phyloP scores from a whole-genome alignment of 2,888 invertebrate species.

The Pycnomerus fuliginosus region DNA sequence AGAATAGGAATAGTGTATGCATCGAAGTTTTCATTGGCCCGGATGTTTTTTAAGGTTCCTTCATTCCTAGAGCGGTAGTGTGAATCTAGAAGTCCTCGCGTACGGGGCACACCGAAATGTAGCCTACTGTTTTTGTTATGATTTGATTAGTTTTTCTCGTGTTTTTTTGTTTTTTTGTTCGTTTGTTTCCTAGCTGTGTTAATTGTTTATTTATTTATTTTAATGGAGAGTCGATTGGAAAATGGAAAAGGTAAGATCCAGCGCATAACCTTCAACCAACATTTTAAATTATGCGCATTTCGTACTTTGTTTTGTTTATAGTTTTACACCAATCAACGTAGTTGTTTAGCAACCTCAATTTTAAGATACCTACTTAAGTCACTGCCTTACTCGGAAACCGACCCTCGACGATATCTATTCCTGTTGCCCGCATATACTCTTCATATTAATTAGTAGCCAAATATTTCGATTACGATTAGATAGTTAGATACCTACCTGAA shows the following conservation, averaged over 20 bases:
- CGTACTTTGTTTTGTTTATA: constrained; percentile 19
- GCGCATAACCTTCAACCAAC: constrained; percentile 10
- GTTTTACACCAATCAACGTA: constrained; percentile 15
- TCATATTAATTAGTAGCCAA: too few relatives aligned
- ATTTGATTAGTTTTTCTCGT: neutral
- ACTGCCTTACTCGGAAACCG: too few relatives aligned
- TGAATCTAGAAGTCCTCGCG: constrained; percentile 42
- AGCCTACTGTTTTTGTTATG: constrained; percentile 9
- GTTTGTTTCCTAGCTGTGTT: constrained; percentile 23
- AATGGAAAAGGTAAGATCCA: constrained; percentile 42
- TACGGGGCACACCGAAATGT: constrained; percentile 37
- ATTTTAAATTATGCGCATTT: constrained; percentile 23
- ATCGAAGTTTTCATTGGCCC: constrained; percentile 45
- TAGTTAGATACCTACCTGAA: too few relatives aligned
- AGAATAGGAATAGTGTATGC: constrained; percentile 23
- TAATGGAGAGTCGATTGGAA: constrained; percentile 42
- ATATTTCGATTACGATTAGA: too few relatives aligned
- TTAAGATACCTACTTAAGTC: too few relatives aligned
- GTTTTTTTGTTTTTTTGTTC: constrained; percentile 25
- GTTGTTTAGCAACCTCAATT: constrained; percentile 8
- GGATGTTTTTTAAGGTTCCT: constrained; percentile 47
- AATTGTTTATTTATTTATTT: constrained; percentile 18
- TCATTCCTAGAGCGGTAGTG: constrained; percentile 44
- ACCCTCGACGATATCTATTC: too few relatives aligned
- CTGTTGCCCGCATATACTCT: too few relatives aligned